Evolutionary conservation across 2,113 vertebrate species (phyloP).

Genomic region (Urocolius indicus): DNA sequence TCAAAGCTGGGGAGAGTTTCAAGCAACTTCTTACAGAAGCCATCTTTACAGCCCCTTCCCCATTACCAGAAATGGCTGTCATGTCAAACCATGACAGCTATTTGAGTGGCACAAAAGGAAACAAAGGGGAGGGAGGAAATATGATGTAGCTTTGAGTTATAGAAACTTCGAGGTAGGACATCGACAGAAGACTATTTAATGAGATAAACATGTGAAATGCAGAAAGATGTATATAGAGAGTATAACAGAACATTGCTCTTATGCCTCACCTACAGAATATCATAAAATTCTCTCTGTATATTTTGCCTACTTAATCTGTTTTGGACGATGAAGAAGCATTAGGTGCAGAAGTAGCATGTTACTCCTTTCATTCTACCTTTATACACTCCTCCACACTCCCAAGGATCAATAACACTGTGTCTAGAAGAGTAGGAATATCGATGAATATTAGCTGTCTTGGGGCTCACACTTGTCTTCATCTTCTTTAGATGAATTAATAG

Average conservation of each 20-base stretch:
- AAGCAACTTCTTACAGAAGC: no score
- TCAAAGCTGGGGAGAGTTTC: no score
- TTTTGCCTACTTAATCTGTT: not conserved
- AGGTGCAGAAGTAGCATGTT: not conserved
- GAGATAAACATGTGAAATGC: not conserved
- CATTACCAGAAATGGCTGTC: no score
- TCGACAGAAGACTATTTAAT: not conserved
- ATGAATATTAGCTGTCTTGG: not conserved
- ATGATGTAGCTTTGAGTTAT: not conserved
- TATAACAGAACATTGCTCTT: not conserved
- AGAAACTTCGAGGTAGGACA: not conserved
- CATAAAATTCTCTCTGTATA: not conserved
- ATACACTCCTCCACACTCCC: not conserved
- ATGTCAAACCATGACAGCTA: no score
- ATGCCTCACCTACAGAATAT: not conserved
- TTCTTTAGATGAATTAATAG: not conserved
- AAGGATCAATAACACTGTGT: not conserved
- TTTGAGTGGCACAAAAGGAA: not conserved
- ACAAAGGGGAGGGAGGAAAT: fast-evolving
- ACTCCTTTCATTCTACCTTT: not conserved
- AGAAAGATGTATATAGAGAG: not conserved
- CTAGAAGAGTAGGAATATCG: not conserved
- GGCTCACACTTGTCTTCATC: not conserved
- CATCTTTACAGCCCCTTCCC: no score
- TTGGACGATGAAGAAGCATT: not conserved